Evolutionary conservation across 2,113 vertebrate species (phyloP), one percentile per base, ranked within the genome.

Genomic region (Mirounga angustirostris): DNA sequence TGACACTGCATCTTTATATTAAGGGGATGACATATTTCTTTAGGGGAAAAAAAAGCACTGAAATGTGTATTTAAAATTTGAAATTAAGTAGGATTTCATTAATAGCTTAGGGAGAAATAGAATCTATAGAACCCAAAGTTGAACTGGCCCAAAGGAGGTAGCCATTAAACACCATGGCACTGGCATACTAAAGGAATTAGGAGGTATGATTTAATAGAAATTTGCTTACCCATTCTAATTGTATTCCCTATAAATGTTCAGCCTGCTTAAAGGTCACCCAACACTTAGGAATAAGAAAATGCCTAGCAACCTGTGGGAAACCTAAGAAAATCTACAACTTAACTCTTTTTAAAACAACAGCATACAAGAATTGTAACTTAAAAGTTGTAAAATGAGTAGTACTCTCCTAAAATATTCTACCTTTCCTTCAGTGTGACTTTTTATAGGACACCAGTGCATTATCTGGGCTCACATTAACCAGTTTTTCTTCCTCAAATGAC

Each of bases 251-350:
- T 86, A 95, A 95, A 94, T 36, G 58, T 78, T 92, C 94, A 69
- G 43, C 54, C n/a, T 65, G 36, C 30, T 89, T 88, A 96, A 98
- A 97, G 74, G 63, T 96, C 90, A 90, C 28, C 22, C 26, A 96
- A 96, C n/a, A 95, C 74, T 95, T 95, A 78, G 50, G 50, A 92
- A 95, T 95, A 95, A 92, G 94, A 92, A 85, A 97, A 79, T 94
- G 28, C 43, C 36, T 92, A 82, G 71, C 52, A 96, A 97, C 79
- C 61, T 92, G 30, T 71, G 50, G 76, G 63, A 95, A 96, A 89
- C 13, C 26, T 52, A 54, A 80, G 89, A 69, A 95, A 91, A 92
- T 50, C 50, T n/a, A 86, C 59, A 94, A 43, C 18, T 71, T 61
- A 18, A 80, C 10, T 88, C 15, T 89, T 95, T 92, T 76, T 80